Percentiles rank a stretch among this genome's conserved stretches.
Evolutionary conservation across 1,140 invertebrate genomes (phyloP).

Genomic region (Heliconius congener): DNA sequence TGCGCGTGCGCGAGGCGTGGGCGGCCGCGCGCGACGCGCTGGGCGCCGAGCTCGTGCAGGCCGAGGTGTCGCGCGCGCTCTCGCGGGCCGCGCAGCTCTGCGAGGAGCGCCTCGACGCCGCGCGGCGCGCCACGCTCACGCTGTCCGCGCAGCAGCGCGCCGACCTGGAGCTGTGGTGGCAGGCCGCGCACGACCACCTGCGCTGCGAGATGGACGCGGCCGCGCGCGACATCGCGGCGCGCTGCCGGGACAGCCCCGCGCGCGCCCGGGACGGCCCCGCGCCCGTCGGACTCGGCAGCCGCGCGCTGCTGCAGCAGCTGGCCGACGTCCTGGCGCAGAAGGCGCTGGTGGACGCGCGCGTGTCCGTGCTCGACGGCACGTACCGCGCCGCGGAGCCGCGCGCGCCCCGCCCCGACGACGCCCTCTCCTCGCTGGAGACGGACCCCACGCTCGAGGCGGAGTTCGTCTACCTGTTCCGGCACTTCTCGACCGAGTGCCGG

Average conservation of each 20-base stretch:
- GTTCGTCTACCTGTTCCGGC: slow-evolving; percentile 84
- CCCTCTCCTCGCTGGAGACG: slow-evolving; percentile 73
- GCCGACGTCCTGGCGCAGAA: slow-evolving; percentile 89
- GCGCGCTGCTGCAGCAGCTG: slow-evolving; percentile 85
- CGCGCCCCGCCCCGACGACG: slow-evolving; percentile 56
- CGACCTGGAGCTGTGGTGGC: slow-evolving; percentile 86
- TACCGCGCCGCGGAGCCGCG: slow-evolving; percentile 61
- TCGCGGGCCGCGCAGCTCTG: slow-evolving; percentile 85
- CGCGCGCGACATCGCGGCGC: slow-evolving; percentile 84
- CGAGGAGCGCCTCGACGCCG: slow-evolving; percentile 79
- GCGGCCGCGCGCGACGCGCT: slow-evolving; percentile 86
- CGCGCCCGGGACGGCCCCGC: slow-evolving; percentile 55
- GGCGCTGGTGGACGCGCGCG: slow-evolving; percentile 87
- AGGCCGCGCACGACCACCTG: slow-evolving; percentile 85
- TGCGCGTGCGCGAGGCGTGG: slow-evolving; percentile 85
- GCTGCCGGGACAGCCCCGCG: slow-evolving; percentile 83
- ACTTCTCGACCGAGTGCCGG: slow-evolving; percentile 83
- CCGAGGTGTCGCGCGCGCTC: slow-evolving; percentile 87
- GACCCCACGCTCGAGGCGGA: slow-evolving; percentile 82
- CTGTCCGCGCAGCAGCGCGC: slow-evolving; percentile 84
- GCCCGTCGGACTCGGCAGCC: slow-evolving; percentile 75
- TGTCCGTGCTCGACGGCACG: slow-evolving; percentile 83
- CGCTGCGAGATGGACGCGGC: slow-evolving; percentile 86
- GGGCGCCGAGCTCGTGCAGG: slow-evolving; percentile 86
- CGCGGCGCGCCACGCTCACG: slow-evolving; percentile 78